Base-by-base conservation (phyloP, 2,113 vertebrate species). In the Nothocercus julius region DNA sequence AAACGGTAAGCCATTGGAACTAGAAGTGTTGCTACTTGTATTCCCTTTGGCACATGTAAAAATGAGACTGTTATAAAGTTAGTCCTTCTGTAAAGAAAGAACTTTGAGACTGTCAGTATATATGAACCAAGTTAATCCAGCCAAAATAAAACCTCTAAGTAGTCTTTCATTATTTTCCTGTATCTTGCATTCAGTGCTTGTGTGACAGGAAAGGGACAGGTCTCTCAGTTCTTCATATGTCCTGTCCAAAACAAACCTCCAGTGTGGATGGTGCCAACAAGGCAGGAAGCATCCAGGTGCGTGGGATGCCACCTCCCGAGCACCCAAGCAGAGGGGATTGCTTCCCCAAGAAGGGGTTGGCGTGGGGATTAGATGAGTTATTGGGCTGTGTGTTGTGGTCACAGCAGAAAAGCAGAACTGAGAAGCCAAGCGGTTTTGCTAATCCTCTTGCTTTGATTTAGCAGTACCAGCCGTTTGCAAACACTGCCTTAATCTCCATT, bases 361-460 rank as follows among this genome's bases (percentile, higher is more conserved):
- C 70, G 63, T 5, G 6, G 3, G 49, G 77, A 69, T 90, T 40
- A 84, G 34, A 0, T 20, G 81, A 61, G 81, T 17, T 72, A 58
- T 53, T 75, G 80, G 51, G 36, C 42, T 54, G 18, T 2, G 58
- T 34, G 83, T 63, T 0, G 0, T 0, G 4, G 72, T 70, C 90
- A 68, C 4, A 1, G 92, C 90, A 75, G 88, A 87, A 47, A 42
- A 84, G 86, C 90, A 75, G 88, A 83, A 34, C 83, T 32, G 91
- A 87, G 84, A 82, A 76, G 94, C 78, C 80, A 47, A 92, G 59
- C 4, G 70, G 74, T 58, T 92, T 73, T n/a, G 84, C 77, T 96
- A 93, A 95, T 92, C 94, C 67, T 0, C 87, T 73, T 27, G 63
- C 89, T 93, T 92, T 92, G 91, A 85, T 89, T 94, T 19, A 58